Evolutionary conservation across 2,113 vertebrate genomes (phyloP), one percentile per base, ranked within the genome.

Genomic region (Prolemur simus): DNA sequence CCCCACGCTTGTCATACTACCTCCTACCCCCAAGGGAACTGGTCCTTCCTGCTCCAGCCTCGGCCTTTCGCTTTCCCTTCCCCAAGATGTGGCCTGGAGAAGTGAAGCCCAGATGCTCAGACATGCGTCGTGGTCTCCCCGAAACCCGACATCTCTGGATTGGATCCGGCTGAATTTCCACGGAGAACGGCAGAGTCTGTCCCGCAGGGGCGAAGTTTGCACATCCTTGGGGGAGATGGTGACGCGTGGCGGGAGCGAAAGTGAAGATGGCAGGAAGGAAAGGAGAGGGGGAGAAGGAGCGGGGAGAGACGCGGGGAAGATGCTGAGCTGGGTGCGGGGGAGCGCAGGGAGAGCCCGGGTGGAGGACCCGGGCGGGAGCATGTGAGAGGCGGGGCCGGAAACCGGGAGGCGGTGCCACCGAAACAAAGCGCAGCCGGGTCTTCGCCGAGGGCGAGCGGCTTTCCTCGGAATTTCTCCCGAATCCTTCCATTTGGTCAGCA

Each of bases 321-420:
- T 4, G 8, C 5, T 47, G 27, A 10, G 76, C 47, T 0, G 78
- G 58, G 39, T 15, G 58, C 54, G 1, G 0, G 52, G 4, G 37
- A 11, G 60, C 76, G 0, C 0, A 12, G 27, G 0, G 0, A 8
- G 64, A 10, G n/a, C 64, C 0, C 0, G n/a, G 29, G 29, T 25
- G 1, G 6, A 1, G 37, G 34, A 3, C 32, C 14, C 11, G 4
- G 14, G 63, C 1, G 4, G 34, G 9, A 3, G 52, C 8, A 21
- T 56, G 78, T 12, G 5, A 27, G 86, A 76, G 94, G 92, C 64
- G 89, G 92, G 49, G 86, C 94, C 86, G 96, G 97, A 95, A 96
- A 56, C 1, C 1, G 0, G 45, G 87, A 27, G 89, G 63, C 56
- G 18, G 49, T 49, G 58, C 8, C 37, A 37, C 80, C 34, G 77